These are phyloP conservation scores for Tetragnatha montana DNA, from an alignment of 2,888 invertebrate species.

Conservation along the genomic window DNA sequence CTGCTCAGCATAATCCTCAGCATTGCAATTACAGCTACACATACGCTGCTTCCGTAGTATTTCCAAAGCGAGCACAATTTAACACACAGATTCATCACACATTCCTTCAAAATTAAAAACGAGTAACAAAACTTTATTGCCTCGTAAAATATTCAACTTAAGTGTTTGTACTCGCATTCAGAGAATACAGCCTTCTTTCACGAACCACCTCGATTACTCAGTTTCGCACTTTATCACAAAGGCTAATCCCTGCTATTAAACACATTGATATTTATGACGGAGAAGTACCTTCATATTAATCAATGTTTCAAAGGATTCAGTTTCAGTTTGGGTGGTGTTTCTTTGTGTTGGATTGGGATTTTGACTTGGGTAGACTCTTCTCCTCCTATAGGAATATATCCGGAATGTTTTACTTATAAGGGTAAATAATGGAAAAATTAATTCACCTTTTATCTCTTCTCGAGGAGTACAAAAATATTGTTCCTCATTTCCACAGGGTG, in stretches of 20 bases:
- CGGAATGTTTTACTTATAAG: too few species aligned
- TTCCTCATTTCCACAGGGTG: too few species aligned
- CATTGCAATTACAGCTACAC: too few species aligned
- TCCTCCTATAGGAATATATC: too few species aligned
- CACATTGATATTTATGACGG: constrained; percentile 63
- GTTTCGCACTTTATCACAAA: constrained; percentile 43
- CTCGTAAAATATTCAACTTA: constrained; percentile 61
- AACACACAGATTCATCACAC: too few species aligned
- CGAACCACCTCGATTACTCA: constrained; percentile 36
- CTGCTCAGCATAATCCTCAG: too few species aligned
- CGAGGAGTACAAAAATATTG: too few species aligned
- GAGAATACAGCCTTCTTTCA: constrained; percentile 23
- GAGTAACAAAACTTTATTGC: constrained; percentile 60
- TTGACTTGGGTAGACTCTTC: background rate
- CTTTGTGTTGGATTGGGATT: background rate
- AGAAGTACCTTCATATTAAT: constrained; percentile 26
- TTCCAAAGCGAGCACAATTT: too few species aligned
- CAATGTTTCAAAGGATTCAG: constrained; percentile 54
- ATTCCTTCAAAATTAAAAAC: constrained; percentile 41
- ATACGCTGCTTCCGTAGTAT: too few species aligned
- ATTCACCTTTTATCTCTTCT: too few species aligned
- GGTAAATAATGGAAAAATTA: too few species aligned
- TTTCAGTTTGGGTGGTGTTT: constrained; percentile 17
- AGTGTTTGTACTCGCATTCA: constrained; percentile 47
- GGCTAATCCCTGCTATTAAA: constrained; percentile 57